Conservation (phyloP, 2,888 invertebrate genomes). For the Cheilosia grossa region DNA sequence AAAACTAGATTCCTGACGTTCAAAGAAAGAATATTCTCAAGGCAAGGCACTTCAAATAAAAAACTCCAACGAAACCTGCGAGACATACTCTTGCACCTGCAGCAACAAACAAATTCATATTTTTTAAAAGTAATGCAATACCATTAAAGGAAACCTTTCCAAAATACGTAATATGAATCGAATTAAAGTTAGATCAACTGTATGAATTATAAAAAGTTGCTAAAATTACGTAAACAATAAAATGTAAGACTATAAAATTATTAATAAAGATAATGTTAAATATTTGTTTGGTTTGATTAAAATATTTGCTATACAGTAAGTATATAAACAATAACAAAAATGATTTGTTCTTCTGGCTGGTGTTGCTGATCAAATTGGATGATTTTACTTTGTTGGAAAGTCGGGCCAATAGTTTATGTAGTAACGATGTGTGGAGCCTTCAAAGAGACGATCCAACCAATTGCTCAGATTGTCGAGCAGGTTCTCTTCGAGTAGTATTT, state of each 20-base stretch:
- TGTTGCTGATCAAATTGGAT: background rate
- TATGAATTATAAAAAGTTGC: too few relatives aligned
- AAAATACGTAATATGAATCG: too few relatives aligned
- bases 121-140: too few relatives aligned
- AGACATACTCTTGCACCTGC: too few relatives aligned
- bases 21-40: constrained; percentile 27
- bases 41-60: constrained; percentile 46
- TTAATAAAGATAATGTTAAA: constrained; percentile 20
- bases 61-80: background rate
- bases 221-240: constrained; percentile 36
- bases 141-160: too few relatives aligned
- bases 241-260: constrained; percentile 37
- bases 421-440: constrained; percentile 97
- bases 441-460: constrained; percentile 98
- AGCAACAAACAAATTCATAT: too few relatives aligned
- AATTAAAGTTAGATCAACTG: too few relatives aligned
- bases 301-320: constrained; percentile 49
- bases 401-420: constrained; percentile 99
- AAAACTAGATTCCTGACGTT: background rate
- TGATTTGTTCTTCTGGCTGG: constrained; percentile 8
- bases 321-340: constrained; percentile 56
- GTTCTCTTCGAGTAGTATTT: constrained; percentile 88
- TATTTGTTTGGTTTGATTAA: constrained; percentile 23
- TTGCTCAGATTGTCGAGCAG: constrained; percentile 95
- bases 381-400: constrained; percentile 90